Evolutionary conservation across 2,113 vertebrate species (phyloP).

Genomic region (Pelusios castaneus): DNA sequence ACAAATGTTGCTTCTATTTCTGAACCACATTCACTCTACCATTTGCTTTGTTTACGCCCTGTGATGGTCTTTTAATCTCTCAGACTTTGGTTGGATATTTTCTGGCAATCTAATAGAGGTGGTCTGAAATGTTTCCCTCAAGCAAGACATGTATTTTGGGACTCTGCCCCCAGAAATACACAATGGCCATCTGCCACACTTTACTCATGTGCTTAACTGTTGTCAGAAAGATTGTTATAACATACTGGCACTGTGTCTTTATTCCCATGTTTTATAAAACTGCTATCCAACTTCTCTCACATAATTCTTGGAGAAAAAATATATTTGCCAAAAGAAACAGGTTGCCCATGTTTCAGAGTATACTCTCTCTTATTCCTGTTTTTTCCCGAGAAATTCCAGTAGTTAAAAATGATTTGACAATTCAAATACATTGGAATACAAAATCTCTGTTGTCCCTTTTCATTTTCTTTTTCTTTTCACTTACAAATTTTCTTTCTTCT

Average conservation of each 20-base stretch:
- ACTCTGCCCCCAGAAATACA: background rate
- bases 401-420: constrained; percentile 56
- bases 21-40: background rate
- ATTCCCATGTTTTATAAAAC: background rate
- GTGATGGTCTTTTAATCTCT: background rate
- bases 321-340: constrained; percentile 39
- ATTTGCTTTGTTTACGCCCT: background rate
- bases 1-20: background rate
- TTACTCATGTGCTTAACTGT: background rate
- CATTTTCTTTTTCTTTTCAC: background rate
- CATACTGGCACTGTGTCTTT: background rate
- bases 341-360: constrained; percentile 33
- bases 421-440: constrained; percentile 30
- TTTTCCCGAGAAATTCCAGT: constrained; percentile 22
- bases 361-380: background rate
- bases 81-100: background rate
- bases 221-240: background rate
- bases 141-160: background rate
- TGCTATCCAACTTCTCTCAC: background rate
- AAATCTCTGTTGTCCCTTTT: background rate
- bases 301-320: constrained; percentile 32
- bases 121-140: background rate
- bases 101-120: background rate
- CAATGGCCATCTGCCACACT: background rate
- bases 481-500: background rate